A percentile compares a stretch with the other conserved stretches of the same genome.
phyloP scores from a whole-genome alignment of 1,140 invertebrate genomes.

The Solen grandis region DNA sequence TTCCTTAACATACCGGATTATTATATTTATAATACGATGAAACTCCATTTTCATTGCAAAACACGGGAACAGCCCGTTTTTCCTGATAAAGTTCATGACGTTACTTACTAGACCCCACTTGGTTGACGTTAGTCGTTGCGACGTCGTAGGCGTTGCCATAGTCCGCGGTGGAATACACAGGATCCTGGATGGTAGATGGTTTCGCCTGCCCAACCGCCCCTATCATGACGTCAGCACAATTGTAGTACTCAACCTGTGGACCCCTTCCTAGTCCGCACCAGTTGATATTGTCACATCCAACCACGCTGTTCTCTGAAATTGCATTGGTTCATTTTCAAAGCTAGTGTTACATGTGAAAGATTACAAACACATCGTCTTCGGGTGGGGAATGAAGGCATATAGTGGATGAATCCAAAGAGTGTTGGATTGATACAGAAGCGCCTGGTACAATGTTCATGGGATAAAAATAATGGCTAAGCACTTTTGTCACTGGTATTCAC shows the following conservation, averaged over 20 bases:
- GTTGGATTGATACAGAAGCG: too few species aligned
- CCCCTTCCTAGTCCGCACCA: conserved; percentile 47
- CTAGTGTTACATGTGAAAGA: neutral
- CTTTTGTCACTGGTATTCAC: too few species aligned
- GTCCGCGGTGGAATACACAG: conserved; percentile 16
- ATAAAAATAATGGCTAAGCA: too few species aligned
- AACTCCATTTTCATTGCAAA: neutral
- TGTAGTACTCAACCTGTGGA: conserved; percentile 44
- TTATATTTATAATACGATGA: neutral
- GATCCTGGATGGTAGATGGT: conserved; percentile 39
- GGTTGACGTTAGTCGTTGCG: neutral
- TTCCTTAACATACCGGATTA: neutral
- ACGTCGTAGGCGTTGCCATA: conserved; percentile 52
- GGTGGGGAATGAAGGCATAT: neutral
- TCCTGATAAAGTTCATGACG: neutral
- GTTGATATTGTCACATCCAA: conserved; percentile 35
- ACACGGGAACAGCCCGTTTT: neutral
- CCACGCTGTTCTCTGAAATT: neutral
- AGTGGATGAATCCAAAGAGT: too few species aligned
- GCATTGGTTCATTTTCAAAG: neutral
- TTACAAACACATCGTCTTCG: neutral
- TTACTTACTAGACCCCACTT: neutral
- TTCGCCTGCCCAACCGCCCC: conserved; percentile 32
- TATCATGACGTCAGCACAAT: conserved; percentile 55
- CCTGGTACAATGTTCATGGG: too few species aligned